These are phyloP conservation scores for Drosophila gaucha DNA, from an alignment of 2,888 invertebrate genomes.

Conservation along the genomic window DNA sequence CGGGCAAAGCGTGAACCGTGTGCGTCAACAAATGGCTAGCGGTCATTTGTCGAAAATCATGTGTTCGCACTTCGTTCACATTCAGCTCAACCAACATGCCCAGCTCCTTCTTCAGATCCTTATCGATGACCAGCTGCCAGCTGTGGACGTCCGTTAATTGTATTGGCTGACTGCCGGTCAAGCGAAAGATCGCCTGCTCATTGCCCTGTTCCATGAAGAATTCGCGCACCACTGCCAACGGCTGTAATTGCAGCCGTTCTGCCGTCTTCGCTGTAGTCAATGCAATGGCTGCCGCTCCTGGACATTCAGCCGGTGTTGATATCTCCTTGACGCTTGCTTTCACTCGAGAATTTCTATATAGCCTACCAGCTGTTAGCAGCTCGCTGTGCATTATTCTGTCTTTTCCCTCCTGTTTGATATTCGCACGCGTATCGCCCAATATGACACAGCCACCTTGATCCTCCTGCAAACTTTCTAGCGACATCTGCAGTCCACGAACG, in stretches of 20 bases:
- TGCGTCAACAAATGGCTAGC: slow-evolving; percentile 97
- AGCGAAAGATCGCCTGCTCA: slow-evolving; percentile 28
- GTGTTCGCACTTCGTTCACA: slow-evolving; percentile 92
- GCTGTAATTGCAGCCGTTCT: slow-evolving; percentile 66
- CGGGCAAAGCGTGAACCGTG: slow-evolving; percentile 93
- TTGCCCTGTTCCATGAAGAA: slow-evolving; percentile 44
- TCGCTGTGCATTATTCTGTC: slow-evolving; percentile 87
- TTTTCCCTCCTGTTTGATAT: slow-evolving; percentile 93
- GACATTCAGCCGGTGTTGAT: not conserved
- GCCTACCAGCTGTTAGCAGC: slow-evolving; percentile 15
- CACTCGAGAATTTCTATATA: not conserved
- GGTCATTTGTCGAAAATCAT: slow-evolving; percentile 99
- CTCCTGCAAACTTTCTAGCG: slow-evolving; percentile 43
- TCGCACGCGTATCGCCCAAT: slow-evolving; percentile 53
- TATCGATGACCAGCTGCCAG: slow-evolving; percentile 88
- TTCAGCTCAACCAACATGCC: slow-evolving; percentile 89
- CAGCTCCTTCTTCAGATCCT: slow-evolving; percentile 92
- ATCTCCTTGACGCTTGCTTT: not conserved
- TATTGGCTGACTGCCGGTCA: slow-evolving; percentile 86
- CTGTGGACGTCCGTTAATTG: slow-evolving; percentile 93
- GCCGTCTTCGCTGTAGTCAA: slow-evolving; percentile 92
- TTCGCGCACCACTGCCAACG: slow-evolving; percentile 59
- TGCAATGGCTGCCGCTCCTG: slow-evolving; percentile 95
- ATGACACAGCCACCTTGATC: slow-evolving; percentile 45
- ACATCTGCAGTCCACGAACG: slow-evolving; percentile 42